Evolutionary conservation across 2,888 invertebrate genomes (phyloP).

Genomic region (Hipparchia semele): DNA sequence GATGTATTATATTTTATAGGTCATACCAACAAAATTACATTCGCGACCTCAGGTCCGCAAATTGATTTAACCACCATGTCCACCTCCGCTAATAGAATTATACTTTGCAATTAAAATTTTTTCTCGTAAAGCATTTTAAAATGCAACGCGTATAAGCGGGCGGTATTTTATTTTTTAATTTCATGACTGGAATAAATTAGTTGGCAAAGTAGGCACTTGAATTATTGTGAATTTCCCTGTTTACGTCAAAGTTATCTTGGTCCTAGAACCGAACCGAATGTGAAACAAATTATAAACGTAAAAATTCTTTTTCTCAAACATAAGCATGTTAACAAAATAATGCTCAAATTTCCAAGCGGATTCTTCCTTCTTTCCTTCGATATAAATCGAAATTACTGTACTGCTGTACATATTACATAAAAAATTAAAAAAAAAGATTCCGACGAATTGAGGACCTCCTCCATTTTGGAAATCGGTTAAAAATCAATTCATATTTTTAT

Average conservation of each 20-base stretch:
- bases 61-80: constrained; percentile 17
- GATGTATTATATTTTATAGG: constrained; percentile 1
- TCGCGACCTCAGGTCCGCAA: background rate
- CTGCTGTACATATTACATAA: too few species aligned
- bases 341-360: too few species aligned
- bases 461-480: too few species aligned
- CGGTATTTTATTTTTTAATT: constrained; percentile 19
- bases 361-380: too few species aligned
- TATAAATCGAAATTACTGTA: too few species aligned
- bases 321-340: too few species aligned
- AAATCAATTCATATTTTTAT: too few species aligned
- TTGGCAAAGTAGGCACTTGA: constrained; percentile 4
- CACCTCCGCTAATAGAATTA: constrained; percentile 11
- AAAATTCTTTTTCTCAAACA: too few species aligned
- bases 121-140: constrained; percentile 19
- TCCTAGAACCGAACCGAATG: background rate
- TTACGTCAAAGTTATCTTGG: background rate
- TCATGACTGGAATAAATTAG: constrained; percentile 20
- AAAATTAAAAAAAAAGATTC: too few species aligned
- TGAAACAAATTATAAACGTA: too few species aligned
- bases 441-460: too few species aligned
- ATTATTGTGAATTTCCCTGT: background rate
- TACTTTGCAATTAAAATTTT: constrained; percentile 21
- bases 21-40: constrained; percentile 3
- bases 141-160: constrained; percentile 15